These are phyloP conservation scores for Austrofundulus limnaeus DNA, from an alignment of 2,113 vertebrate genomes.

Conservation along the genomic window DNA sequence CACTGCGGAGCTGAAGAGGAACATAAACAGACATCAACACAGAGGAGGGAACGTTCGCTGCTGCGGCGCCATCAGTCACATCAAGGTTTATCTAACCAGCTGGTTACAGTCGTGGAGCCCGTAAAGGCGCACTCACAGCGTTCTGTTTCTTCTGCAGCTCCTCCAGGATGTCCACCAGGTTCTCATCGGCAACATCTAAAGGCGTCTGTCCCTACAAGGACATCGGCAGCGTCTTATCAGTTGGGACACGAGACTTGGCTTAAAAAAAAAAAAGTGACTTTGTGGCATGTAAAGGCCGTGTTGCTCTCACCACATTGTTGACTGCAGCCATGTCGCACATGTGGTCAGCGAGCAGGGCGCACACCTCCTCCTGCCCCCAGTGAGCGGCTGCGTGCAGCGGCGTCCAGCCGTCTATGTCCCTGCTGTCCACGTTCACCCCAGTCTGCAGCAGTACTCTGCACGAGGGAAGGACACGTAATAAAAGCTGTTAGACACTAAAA, in stretches of 20 bases:
- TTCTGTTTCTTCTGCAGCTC: conserved; percentile 85
- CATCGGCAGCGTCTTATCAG: conserved; percentile 27
- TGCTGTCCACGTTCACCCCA: conserved; percentile 72
- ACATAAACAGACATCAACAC: conserved; percentile 67
- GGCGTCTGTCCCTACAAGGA: conserved; percentile 79
- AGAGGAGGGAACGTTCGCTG: conserved; percentile 42
- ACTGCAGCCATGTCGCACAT: conserved; percentile 81
- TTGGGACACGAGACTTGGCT: background rate
- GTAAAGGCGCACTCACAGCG: conserved; percentile 69
- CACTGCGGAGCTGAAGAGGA: conserved; percentile 76
- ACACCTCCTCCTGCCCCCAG: conserved; percentile 84
- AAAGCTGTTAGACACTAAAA: conserved; percentile 10
- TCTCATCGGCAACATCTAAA: conserved; percentile 82
- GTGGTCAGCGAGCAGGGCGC: conserved; percentile 73
- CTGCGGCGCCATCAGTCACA: conserved; percentile 51
- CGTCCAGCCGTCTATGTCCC: conserved; percentile 80
- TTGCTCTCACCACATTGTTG: conserved; percentile 79
- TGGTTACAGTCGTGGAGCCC: conserved; percentile 27
- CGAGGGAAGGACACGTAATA: conserved; percentile 2
- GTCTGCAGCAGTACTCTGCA: conserved; percentile 80
- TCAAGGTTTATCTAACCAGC: conserved; percentile 54
- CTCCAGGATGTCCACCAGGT: conserved; percentile 77
- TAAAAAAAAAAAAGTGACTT: background rate
- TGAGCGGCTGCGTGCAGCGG: conserved; percentile 81
- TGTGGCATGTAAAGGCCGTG: background rate